Base-by-base conservation (phyloP, 2,797 vertebrate genomes). In the Brachymystax lenok region DNA sequence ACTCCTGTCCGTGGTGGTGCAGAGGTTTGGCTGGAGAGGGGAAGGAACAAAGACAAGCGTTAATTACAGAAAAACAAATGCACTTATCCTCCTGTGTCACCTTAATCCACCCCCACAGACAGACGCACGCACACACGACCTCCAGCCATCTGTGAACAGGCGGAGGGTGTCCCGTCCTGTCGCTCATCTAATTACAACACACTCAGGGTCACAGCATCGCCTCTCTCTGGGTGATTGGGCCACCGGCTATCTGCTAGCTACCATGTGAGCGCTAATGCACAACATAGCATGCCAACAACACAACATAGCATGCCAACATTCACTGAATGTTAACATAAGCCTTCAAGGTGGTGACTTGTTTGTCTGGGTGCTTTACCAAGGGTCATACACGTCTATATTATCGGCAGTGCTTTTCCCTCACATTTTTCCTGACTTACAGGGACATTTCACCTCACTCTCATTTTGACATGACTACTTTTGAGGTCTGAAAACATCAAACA, bases 11-110 rank as follows among this genome's bases (percentile, higher is more conserved):
- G 0, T 96, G 95, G 77, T 94, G 96, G 83, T 97, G 94, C 77
- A 97, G 94, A 33, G 96, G 96, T 83, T 97, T 98, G 80, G 97
- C 97, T 99, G 89, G 64, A 54, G 68, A 79, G 70, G 68, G 77
- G 81, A 61, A 83, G 80, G 87, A 70, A 67, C 16, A 52, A 86
- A 86, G 77, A 86, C 19, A 51, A 51, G 78, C 30, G 82, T 93
- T 89, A 89, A 90, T 81, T 86, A 82, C 79, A 89, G 87, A 81
- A 76, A 50, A 78, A 80, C 85, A 91, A 90, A 91, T 87, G 82
- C 87, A 89, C 79, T 92, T 88, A 91, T 79, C 88, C 86, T 79
- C 78, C 77, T 6, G 75, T 78, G 84, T 83, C 81, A 81, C 78
- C 83, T 86, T 93, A 92, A 90, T 90, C 87, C 87, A 86, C 69